Percentiles rank a stretch among this genome's conserved stretches.
Evolutionary conservation across 2,113 vertebrate species (phyloP).

Genomic region (Planiliza haematocheilus): DNA sequence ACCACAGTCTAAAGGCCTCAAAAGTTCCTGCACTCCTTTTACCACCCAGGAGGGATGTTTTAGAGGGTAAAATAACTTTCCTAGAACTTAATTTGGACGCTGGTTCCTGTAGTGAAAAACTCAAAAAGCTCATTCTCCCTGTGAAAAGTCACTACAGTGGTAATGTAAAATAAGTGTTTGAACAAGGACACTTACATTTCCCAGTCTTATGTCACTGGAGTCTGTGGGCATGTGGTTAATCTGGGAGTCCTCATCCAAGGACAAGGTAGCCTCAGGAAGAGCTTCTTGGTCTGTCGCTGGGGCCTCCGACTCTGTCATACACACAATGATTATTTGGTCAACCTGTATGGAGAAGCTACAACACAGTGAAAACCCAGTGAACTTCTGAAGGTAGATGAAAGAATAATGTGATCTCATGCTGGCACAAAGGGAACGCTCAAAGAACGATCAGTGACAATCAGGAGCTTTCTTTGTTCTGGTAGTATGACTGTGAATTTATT

Average conservation of each 20-base stretch:
- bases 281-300: constrained; percentile 29
- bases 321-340: constrained; percentile 8
- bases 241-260: constrained; percentile 10
- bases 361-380: neutral
- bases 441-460: too few species aligned
- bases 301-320: constrained; percentile 23
- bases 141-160: too few species aligned
- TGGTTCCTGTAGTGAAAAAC: too few species aligned
- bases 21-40: too few species aligned
- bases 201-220: constrained; percentile 71
- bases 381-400: neutral
- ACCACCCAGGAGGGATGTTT: too few species aligned
- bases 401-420: neutral
- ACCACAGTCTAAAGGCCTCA: too few species aligned
- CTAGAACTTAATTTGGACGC: too few species aligned
- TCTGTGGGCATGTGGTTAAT: constrained; percentile 49
- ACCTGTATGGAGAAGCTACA: neutral
- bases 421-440: neutral
- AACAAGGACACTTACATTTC: constrained; percentile 64
- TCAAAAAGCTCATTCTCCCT: too few species aligned
- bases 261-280: constrained; percentile 9
- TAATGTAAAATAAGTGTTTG: neutral
- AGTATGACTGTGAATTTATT: too few species aligned
- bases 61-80: too few species aligned
- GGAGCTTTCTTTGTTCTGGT: too few species aligned